phyloP scores from a whole-genome alignment of 2,888 invertebrate genomes.

The Andrena bucephala region DNA sequence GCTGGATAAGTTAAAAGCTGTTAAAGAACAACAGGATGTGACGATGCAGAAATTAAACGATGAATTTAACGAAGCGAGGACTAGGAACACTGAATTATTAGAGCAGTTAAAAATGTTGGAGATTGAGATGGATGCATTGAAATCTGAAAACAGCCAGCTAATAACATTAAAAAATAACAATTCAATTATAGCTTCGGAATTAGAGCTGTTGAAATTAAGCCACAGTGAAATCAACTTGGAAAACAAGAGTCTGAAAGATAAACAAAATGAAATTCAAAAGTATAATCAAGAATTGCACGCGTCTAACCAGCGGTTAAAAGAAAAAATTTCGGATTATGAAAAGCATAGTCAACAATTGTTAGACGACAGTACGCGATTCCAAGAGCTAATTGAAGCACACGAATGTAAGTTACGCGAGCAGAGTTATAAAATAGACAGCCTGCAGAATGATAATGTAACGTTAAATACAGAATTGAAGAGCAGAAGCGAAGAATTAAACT shows the following conservation, averaged over 20 bases:
- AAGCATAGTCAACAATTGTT: conserved; percentile 48
- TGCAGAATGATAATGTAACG: conserved; percentile 26
- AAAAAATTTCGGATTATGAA: conserved; percentile 71
- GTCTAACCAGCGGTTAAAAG: conserved; percentile 54
- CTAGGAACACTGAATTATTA: conserved; percentile 77
- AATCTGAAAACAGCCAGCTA: conserved; percentile 63
- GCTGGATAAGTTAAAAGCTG: conserved; percentile 85
- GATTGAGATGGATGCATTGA: conserved; percentile 51
- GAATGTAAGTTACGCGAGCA: conserved; percentile 34
- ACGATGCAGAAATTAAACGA: conserved; percentile 86
- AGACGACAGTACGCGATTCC: conserved; percentile 59
- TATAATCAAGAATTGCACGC: conserved; percentile 55
- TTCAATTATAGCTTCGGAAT: conserved; percentile 42
- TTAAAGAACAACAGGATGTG: conserved; percentile 85
- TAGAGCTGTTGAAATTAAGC: conserved; percentile 54
- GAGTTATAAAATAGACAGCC: conserved; percentile 35
- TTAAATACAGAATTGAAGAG: conserved; percentile 50
- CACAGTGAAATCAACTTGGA: conserved; percentile 66
- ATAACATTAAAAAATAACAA: conserved; percentile 57
- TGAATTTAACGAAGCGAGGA: conserved; percentile 86
- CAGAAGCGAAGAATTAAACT: conserved; percentile 55
- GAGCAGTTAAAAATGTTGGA: conserved; percentile 46
- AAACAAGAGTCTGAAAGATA: conserved; percentile 74
- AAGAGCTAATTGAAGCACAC: conserved; percentile 37
- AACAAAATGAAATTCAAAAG: conserved; percentile 70